Evolutionary conservation across 1,140 invertebrate species (phyloP), one percentile per base, ranked within the genome.

Genomic region (Macrostomum lignano): DNA sequence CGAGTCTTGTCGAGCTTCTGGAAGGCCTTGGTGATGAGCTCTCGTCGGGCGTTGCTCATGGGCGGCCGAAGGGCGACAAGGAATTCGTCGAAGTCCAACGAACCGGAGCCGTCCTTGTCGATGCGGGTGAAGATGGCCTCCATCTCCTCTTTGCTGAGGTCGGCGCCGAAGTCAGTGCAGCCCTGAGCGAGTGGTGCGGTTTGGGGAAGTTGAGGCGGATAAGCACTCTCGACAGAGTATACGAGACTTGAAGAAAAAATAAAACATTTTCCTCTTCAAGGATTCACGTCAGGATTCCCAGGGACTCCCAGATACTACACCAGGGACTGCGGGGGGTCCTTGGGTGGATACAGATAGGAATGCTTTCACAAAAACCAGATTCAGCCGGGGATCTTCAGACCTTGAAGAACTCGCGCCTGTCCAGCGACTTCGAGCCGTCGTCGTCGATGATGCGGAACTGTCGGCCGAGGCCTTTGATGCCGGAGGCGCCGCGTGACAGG

Each of bases 401-500:
- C n/a, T 63, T 64, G 2, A 56, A 49, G 43, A 84, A 78, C 55
- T 93, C 81, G 35, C 76, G 71, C 21, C 68, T 60, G 43, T 70
- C 75, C 17, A 91, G 53, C 23, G 68, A 64, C 47, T 72, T 74
- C 52, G 70, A 81, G 14, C 71, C 71, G 54, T 91, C 77, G 38
- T 86, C 76, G 49, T 91, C 81, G 71, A 91, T 79, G 30, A 72
- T 63, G 31, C 76, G 68, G 50, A 51, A 46, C 55, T 54, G 74
- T 73, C 69, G 72, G 46, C 70, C 73, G 22, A 81, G 51, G 1
- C 71, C 73, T 37, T 82, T 57, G 45, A 82, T 79, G 20, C 77
- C 76, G 32, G 65, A 66, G 17, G 74, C 69, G 30, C 77, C 78
- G 29, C 75, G 62, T 3, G 72, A 62, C 9, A 84, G 51, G 52